A percentile compares a stretch with the other conserved stretches of the same genome.
phyloP scores from a whole-genome alignment of 1,140 invertebrate genomes.

The Zaprionus ghesquierei region DNA sequence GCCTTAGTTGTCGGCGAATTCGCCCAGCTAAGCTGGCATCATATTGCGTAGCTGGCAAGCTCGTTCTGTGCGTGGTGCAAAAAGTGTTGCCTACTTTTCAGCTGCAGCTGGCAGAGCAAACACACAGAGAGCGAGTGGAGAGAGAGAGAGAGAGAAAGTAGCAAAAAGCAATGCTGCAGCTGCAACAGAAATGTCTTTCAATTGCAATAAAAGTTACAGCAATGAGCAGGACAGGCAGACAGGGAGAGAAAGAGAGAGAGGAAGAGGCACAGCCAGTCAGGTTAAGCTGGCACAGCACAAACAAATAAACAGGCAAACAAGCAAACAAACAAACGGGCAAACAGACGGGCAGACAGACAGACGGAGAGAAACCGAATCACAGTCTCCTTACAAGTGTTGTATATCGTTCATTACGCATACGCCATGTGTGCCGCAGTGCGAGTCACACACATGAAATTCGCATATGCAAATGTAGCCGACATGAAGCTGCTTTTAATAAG shows the following conservation, averaged over 20 bases:
- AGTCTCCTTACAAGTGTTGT: conserved; percentile 32
- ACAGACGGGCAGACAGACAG: too few species aligned
- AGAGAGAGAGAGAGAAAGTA: background rate
- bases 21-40: background rate
- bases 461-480: conserved; percentile 53
- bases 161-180: conserved; percentile 13
- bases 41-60: background rate
- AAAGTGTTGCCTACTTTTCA: conserved; percentile 13
- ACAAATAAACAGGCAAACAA: too few species aligned
- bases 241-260: background rate
- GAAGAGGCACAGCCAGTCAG: background rate
- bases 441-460: conserved; percentile 4
- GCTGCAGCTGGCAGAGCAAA: conserved; percentile 1
- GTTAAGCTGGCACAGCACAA: conserved; percentile 36
- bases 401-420: conserved; percentile 1
- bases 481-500: conserved; percentile 58
- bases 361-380: conserved; percentile 43
- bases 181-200: conserved; percentile 54
- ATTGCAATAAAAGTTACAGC: conserved; percentile 45
- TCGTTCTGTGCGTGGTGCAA: too few species aligned
- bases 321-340: conserved; percentile 31
- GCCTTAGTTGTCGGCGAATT: too few species aligned
- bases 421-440: conserved; percentile 1
- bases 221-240: conserved; percentile 34
- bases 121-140: too few species aligned